phyloP scores from a whole-genome alignment of 2,113 vertebrate genomes.

The Nipponia nippon region DNA sequence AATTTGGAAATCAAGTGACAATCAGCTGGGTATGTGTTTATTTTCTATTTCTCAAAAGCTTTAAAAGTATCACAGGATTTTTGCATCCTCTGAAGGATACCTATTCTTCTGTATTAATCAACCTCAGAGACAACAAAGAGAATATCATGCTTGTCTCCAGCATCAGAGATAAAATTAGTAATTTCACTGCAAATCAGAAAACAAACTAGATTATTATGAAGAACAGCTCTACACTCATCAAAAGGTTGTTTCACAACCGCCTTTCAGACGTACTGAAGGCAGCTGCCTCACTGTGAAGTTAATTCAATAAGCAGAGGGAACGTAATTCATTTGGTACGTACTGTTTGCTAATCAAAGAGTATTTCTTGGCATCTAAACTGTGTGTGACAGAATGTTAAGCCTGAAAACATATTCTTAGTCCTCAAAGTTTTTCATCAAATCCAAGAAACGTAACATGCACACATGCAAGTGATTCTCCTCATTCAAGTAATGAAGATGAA shows the following conservation, averaged over 20 bases:
- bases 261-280: background rate
- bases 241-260: background rate
- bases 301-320: constrained; percentile 29
- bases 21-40: background rate
- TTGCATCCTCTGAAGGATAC: background rate
- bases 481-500: background rate
- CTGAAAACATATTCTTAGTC: background rate
- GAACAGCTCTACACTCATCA: background rate
- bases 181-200: constrained; percentile 48
- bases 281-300: constrained; percentile 15
- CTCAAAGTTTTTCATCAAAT: constrained; percentile 16
- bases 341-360: constrained; percentile 3
- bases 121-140: constrained; percentile 10
- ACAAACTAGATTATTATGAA: background rate
- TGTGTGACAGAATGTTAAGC: background rate
- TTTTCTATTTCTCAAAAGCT: background rate
- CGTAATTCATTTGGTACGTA: background rate
- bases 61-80: constrained; percentile 42
- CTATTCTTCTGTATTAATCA: constrained; percentile 12
- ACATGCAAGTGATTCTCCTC: background rate
- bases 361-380: background rate
- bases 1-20: constrained; percentile 46
- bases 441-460: background rate
- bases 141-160: background rate
- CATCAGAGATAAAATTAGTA: constrained; percentile 40